Evolutionary conservation across 2,113 vertebrate genomes (phyloP), one percentile per base, ranked within the genome.

Genomic region (Raja brachyura): DNA sequence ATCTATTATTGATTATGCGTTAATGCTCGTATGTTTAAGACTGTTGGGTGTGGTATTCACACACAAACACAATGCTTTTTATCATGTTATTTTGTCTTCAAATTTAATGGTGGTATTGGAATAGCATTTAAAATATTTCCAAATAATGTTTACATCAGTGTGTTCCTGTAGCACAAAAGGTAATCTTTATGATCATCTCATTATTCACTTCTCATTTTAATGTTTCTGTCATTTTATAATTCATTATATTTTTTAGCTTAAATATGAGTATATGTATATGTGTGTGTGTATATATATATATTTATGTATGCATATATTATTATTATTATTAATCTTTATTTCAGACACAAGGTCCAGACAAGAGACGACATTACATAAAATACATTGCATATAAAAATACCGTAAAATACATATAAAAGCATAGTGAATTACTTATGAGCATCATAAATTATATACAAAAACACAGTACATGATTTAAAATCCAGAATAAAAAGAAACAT

Each of bases 141-240:
- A 31, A 2, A 63, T 63, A 66, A 31, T 63, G 6, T 31, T 88
- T 88, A 63, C 61, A 1, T 5, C 28, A 63, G 63, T 61, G n/a
- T n/a, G 61, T 86, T 86, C 81, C 33, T 68, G 16, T 39, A 39
- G 39, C 22, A 54, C 39, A 54, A 4, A 92, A 25, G 20, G 10
- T 92, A 73, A 88, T 54, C 66, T 48, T 68, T 48, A 54, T 28
- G 68, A 73, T 73, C 63, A 70, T 90, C 66, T 73, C 25, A 68
- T 39, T 73, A 54, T 74, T 68, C 66, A 74, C 33, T 48, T 92
- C 22, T 70, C 20, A 92, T 92, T 70, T 73, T 70, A 90, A 92
- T 74, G 90, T 73, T 31, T 13, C 39, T 25, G 7, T 33, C 22
- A 13, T 28, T 20, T 10, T 92, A 39, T 54, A 22, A 22, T 54